Conservation (phyloP, 2,797 vertebrate species). For the Anisognathus igniventris region DNA sequence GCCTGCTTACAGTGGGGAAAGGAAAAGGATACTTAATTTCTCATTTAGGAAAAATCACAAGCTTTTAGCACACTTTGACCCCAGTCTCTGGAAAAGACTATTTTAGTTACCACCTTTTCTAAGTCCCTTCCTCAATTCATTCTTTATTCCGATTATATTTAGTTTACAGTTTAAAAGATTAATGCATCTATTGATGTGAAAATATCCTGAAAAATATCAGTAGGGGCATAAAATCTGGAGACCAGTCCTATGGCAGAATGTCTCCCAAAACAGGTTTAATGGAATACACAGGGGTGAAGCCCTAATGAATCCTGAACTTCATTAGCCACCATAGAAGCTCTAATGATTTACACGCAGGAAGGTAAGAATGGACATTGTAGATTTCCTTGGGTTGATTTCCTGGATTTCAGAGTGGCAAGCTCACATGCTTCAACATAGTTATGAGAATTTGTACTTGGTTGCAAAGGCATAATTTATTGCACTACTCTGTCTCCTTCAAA, state of each 20-base stretch:
- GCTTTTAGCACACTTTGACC: background rate
- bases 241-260: background rate
- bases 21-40: background rate
- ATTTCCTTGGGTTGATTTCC: background rate
- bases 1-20: background rate
- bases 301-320: background rate
- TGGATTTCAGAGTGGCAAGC: background rate
- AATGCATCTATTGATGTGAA: background rate
- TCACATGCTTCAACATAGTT: background rate
- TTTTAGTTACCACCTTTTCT: background rate
- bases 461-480: background rate
- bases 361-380: background rate
- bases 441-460: background rate
- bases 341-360: background rate
- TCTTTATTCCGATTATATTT: background rate
- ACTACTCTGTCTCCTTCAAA: background rate
- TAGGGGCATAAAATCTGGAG: background rate
- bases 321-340: background rate
- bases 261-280: background rate
- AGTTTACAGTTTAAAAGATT: background rate
- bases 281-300: background rate
- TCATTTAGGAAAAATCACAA: background rate
- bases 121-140: background rate
- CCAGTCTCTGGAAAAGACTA: background rate
- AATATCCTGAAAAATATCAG: background rate